Base-by-base conservation (phyloP, 2,888 invertebrate genomes). In the Cephus runcator region DNA sequence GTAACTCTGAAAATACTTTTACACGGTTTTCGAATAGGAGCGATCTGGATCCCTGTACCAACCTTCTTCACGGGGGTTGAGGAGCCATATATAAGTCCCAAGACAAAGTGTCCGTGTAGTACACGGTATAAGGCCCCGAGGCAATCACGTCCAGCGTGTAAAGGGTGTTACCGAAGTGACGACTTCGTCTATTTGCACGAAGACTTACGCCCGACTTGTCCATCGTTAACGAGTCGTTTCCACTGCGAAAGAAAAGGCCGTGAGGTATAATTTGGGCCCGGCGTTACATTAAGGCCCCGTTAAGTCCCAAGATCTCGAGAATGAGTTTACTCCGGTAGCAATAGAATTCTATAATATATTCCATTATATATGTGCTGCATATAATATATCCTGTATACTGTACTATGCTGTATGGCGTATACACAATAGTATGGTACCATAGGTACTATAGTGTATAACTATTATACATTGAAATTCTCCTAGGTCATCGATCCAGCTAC, bases 1-100 rank as follows among this genome's bases (percentile, higher is more conserved):
- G 31, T 73, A 75, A 69, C 6, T 56, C 9, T 23, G 9, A n/a
- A n/a, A 30, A 77, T 80, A 56, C 9, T 23, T 75, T 77, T 80
- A 34, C 36, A 35, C 33, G 23, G 31, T 34, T n/a, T 9, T 23
- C 6, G 9, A 23, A 9, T 56, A 23, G 23, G 0, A 56, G 2
- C 56, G 23, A 56, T 56, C 23, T 23, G 15, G 6, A 56, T 56
- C 23, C 56, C 23, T 56, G 56, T 9, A 2, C 9, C 56, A 23
- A 15, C 23, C 56, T 56, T 56, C 23, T 56, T 56, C 56, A 2
- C 56, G 9, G 23, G 56, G 56, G 56, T 56, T 56, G 23, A 56
- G 23, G 56, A 23, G 23, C 23, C 23, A 56, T 23, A 56, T 56
- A 23, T 71, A 71, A 33, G 33, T 31, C 31, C 71, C 71, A 34